Evolutionary conservation across 2,113 vertebrate species (phyloP).

Genomic region (Gopherus evgoodei): DNA sequence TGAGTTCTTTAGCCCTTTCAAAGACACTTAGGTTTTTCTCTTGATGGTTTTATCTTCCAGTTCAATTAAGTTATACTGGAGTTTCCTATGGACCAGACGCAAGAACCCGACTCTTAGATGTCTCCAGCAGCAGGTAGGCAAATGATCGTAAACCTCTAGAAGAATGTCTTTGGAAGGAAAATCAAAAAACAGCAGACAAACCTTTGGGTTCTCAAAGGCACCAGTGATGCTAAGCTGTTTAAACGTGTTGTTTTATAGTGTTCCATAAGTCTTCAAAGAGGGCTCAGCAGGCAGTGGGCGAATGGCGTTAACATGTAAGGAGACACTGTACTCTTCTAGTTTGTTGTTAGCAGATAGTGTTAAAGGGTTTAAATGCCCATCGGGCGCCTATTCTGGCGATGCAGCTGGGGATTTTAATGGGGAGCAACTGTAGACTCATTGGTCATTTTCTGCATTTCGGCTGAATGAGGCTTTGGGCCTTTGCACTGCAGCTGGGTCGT

Average conservation of each 20-base stretch:
- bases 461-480: accelerated
- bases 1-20: background rate
- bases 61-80: constrained; percentile 7
- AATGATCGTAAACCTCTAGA: accelerated
- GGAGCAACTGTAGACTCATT: accelerated
- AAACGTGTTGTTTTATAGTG: background rate
- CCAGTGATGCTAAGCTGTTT: background rate
- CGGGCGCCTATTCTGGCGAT: background rate
- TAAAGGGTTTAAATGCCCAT: background rate
- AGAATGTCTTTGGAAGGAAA: accelerated
- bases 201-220: no score
- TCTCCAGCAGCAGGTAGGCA: constrained; percentile 74
- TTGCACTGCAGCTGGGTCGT: background rate
- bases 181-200: background rate
- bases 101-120: constrained; percentile 33
- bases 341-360: accelerated
- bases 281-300: accelerated
- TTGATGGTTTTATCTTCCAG: constrained; percentile 53
- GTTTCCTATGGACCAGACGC: constrained; percentile 46
- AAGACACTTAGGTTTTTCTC: constrained; percentile 40
- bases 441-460: background rate
- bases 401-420: background rate
- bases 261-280: background rate
- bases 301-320: accelerated
- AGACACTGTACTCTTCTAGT: background rate